Base-by-base conservation (phyloP, 1,140 invertebrate species). In the Lucilia cuprina region DNA sequence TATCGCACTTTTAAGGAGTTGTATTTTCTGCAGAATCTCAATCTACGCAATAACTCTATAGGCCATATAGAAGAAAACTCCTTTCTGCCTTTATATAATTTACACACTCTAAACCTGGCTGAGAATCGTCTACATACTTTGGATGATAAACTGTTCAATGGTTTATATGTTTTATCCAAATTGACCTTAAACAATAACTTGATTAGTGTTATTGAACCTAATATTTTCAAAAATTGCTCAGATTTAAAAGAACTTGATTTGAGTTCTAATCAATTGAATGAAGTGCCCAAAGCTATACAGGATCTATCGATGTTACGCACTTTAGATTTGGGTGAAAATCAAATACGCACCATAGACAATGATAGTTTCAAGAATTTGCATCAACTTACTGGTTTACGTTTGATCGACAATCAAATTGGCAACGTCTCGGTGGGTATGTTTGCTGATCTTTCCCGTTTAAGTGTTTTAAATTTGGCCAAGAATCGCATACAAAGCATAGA, bases 231-330 rank as follows among this genome's bases (percentile, higher is more conserved):
- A 91, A 99, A 97, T 91, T 96, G 96, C 88, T 97, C 96, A 5
- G 96, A 96, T 86, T 92, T 98, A n/a, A 96, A 96, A 91, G 96
- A 98, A 87, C 92, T 99, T 4, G 96, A 97, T 92, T 92, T 98
- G 30, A 96, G 96, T 88, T 95, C 96, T 19, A 99, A 99, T 92
- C 94, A 95, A 85, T 91, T 98, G 78, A 92, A 94, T 78, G 92
- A 94, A 77, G 94, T 99, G 50, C 97, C 98, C 3, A 94, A 95
- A 84, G 96, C 96, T 5, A 88, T 98, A 13, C 94, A 95, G 89
- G 95, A 96, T 88, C 91, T 97, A 47, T 94, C 95, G 55, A 96
- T 96, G 88, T 91, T 98, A 83, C 96, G 96, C 88, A 97, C 95
- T 2, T 92, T 98, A 34, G 96, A 98, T 88, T 92, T 98, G 85